A percentile compares a stretch with the other conserved stretches of the same genome.
Evolutionary conservation across 2,888 invertebrate genomes (phyloP).

Genomic region (Drosophila helvetica): DNA sequence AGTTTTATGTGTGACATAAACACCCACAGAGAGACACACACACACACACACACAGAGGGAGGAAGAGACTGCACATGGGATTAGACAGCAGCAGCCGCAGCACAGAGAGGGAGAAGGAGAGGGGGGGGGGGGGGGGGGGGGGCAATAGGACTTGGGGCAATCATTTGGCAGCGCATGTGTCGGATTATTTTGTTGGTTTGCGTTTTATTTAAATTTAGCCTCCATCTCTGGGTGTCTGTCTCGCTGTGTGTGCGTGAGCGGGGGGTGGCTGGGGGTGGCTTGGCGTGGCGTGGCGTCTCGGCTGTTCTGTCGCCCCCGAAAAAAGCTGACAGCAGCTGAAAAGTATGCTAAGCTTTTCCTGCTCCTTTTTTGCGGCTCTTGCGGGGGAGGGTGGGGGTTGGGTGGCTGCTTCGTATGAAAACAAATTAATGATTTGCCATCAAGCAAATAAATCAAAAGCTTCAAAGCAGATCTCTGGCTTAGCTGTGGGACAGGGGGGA

Average conservation of each 20-base stretch:
- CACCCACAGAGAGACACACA: slow-evolving; percentile 4
- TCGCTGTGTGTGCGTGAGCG: background rate
- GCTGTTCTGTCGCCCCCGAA: slow-evolving; percentile 49
- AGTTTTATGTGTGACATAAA: slow-evolving; percentile 53
- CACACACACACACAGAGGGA: background rate
- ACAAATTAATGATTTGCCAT: slow-evolving; percentile 71
- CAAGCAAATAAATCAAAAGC: slow-evolving; percentile 72
- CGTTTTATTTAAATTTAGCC: slow-evolving; percentile 70
- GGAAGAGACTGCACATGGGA: slow-evolving; percentile 56
- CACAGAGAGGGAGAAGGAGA: too few species aligned
- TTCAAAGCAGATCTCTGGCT: slow-evolving; percentile 48
- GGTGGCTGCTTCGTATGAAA: slow-evolving; percentile 28
- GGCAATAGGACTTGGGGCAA: slow-evolving; percentile 54
- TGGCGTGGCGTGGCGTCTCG: slow-evolving; percentile 26
- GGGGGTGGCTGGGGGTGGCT: background rate
- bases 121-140: slow-evolving; percentile 13
- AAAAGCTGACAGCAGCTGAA: slow-evolving; percentile 72
- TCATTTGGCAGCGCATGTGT: slow-evolving; percentile 76
- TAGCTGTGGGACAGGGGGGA: slow-evolving; percentile 3
- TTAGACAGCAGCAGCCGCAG: slow-evolving; percentile 39
- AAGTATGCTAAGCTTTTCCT: slow-evolving; percentile 61
- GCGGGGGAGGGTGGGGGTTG: background rate
- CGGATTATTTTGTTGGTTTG: slow-evolving; percentile 72
- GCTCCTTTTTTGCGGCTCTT: slow-evolving; percentile 14
- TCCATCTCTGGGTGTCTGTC: slow-evolving; percentile 36